A percentile compares a stretch with the other conserved stretches of the same genome.
phyloP scores from a whole-genome alignment of 1,140 invertebrate species.

The Pseudomyrmex pallidus region DNA sequence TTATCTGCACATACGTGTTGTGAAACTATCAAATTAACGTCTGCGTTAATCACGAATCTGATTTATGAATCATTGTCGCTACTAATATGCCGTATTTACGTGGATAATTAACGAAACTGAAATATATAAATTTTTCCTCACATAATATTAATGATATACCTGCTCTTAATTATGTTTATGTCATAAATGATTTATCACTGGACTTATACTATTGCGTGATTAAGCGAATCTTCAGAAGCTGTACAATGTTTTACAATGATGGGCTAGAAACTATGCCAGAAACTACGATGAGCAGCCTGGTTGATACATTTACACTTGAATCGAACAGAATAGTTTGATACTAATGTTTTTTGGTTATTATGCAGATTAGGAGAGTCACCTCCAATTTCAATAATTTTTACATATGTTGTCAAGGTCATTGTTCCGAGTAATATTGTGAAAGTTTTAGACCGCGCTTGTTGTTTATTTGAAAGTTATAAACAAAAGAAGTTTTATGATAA shows the following conservation, averaged over 20 bases:
- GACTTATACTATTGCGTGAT: constrained; percentile 35
- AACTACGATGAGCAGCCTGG: neutral
- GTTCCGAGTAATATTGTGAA: no score
- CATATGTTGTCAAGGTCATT: no score
- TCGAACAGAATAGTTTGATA: no score
- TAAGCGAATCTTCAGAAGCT: constrained; percentile 45
- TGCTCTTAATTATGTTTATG: constrained; percentile 37
- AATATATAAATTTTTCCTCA: constrained; percentile 33
- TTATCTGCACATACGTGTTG: neutral
- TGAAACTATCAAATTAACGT: constrained; percentile 20
- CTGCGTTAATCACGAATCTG: constrained; percentile 1
- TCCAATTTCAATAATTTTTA: no score
- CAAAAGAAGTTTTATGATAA: no score
- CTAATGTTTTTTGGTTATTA: no score
- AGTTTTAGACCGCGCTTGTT: no score
- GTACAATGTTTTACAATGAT: constrained; percentile 17
- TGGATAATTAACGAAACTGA: constrained; percentile 19
- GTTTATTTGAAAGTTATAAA: no score
- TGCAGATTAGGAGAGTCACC: no score
- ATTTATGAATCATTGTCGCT: neutral
- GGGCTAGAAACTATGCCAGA: neutral
- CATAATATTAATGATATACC: constrained; percentile 41
- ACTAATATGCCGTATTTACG: constrained; percentile 22
- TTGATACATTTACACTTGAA: no score
- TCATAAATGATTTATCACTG: constrained; percentile 32